A percentile compares a stretch with the other conserved stretches of the same genome.
phyloP scores from a whole-genome alignment of 2,113 vertebrate genomes.

The Carettochelys insculpta region DNA sequence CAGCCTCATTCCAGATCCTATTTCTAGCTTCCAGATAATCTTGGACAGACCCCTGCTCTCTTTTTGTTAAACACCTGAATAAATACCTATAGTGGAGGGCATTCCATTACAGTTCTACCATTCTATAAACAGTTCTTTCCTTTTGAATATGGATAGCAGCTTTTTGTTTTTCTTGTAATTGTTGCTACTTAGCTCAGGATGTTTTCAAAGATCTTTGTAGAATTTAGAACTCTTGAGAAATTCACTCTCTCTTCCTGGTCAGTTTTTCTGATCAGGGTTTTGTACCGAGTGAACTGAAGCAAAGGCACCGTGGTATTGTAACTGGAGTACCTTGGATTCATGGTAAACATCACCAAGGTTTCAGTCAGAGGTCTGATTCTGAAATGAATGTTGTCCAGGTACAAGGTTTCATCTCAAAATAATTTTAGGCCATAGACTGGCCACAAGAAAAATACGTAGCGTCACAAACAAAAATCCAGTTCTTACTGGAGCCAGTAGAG shows the following conservation, averaged over 20 bases:
- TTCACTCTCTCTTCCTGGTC: neutral
- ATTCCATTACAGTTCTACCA: neutral
- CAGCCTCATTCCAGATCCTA: too few relatives aligned
- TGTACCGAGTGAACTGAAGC: too few relatives aligned
- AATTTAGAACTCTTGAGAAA: neutral
- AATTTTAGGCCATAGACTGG: neutral
- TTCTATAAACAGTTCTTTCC: neutral
- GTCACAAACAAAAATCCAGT: neutral
- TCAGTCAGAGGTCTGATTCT: too few relatives aligned
- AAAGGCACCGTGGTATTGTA: neutral
- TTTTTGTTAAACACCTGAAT: neutral
- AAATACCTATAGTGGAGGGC: neutral
- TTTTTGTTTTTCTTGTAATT: neutral
- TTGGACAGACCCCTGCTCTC: neutral
- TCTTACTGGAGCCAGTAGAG: neutral
- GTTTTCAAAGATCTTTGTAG: neutral
- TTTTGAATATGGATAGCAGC: neutral
- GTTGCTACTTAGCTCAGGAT: neutral
- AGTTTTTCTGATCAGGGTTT: neutral
- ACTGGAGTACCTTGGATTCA: neutral
- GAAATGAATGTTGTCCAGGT: neutral
- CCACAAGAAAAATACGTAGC: neutral
- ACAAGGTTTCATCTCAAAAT: neutral
- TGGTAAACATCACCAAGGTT: neutral
- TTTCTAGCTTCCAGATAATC: too few relatives aligned